These are phyloP conservation scores for Caenorhabditis zanzibari DNA, from an alignment of 2,888 invertebrate species.

Conservation along the genomic window DNA sequence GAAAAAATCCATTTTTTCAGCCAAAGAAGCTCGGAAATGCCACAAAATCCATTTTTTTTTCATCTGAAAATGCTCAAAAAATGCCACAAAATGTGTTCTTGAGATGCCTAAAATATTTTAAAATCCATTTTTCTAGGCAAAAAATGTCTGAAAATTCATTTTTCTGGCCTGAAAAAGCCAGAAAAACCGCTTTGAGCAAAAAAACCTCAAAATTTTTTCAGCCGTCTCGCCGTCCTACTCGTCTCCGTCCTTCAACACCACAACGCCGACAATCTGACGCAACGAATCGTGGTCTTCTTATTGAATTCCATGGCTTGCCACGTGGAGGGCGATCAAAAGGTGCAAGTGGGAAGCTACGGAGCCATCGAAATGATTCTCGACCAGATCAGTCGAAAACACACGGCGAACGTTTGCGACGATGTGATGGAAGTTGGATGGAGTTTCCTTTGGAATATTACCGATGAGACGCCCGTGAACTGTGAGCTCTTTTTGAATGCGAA, in stretches of 20 bases:
- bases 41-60: too few species aligned
- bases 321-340: constrained; percentile 94
- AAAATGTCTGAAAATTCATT: too few species aligned
- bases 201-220: constrained; percentile 57
- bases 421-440: constrained; percentile 98
- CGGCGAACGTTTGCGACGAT: constrained; percentile 91
- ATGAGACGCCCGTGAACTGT: constrained; percentile 97
- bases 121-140: too few species aligned
- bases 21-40: too few species aligned
- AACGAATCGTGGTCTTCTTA: constrained; percentile 94
- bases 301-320: constrained; percentile 97
- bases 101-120: too few species aligned
- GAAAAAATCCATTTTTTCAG: too few species aligned
- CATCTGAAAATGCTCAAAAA: too few species aligned
- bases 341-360: constrained; percentile 92
- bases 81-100: too few species aligned
- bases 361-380: constrained; percentile 91
- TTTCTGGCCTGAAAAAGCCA: too few species aligned
- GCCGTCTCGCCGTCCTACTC: constrained; percentile 80
- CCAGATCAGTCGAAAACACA: constrained; percentile 91
- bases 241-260: constrained; percentile 82
- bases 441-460: constrained; percentile 92
- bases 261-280: constrained; percentile 91
- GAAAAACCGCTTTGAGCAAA: too few species aligned
- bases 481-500: constrained; percentile 91